Evolutionary conservation across 2,113 vertebrate genomes (phyloP).

Genomic region (Psilopogon haemacephalus): DNA sequence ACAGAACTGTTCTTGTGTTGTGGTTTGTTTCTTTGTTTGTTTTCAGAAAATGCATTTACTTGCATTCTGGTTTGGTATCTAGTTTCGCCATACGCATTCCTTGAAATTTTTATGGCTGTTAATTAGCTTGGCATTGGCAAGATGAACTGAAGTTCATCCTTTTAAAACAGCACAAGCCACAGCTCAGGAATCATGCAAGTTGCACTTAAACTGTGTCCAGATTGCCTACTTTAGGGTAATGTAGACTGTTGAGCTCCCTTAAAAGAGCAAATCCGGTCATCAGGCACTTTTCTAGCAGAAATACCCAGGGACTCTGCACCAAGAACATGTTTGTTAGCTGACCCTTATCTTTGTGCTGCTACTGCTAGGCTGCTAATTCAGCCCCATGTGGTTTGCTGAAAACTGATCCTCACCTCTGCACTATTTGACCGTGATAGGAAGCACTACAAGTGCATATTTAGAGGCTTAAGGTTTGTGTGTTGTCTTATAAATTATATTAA

Average conservation of each 20-base stretch:
- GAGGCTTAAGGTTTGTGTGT: neutral
- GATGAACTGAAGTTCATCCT: neutral
- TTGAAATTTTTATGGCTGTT: neutral
- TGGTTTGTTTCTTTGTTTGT: neutral
- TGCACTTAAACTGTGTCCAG: neutral
- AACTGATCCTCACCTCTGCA: neutral
- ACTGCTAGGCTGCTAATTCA: neutral
- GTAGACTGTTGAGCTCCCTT: neutral
- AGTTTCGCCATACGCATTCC: neutral
- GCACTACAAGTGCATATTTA: neutral
- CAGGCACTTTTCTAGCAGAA: neutral
- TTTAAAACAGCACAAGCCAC: neutral
- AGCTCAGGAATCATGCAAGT: neutral
- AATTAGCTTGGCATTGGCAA: neutral
- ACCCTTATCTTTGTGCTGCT: neutral
- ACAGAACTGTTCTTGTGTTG: neutral
- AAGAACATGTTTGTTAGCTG: neutral
- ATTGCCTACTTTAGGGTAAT: neutral
- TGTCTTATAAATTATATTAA: neutral
- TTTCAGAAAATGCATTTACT: neutral
- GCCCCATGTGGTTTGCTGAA: neutral
- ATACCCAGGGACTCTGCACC: neutral
- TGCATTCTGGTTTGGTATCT: neutral
- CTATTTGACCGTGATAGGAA: neutral
- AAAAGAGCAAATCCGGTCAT: neutral